These are phyloP conservation scores for Neoitamus cyanurus DNA, from an alignment of 2,888 invertebrate genomes.

Conservation along the genomic window DNA sequence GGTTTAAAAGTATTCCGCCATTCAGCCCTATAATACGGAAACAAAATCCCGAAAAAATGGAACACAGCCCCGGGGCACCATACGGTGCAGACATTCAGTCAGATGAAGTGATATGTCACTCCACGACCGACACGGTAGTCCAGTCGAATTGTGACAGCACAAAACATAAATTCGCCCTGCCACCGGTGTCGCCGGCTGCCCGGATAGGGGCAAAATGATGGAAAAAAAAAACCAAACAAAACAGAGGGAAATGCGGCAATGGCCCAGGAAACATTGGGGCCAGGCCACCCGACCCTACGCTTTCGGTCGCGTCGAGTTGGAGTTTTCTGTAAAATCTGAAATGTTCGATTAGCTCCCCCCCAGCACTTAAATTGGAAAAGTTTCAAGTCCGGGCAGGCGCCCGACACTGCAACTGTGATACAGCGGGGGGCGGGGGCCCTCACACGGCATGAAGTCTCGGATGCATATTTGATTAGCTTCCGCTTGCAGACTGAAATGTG, in stretches of 20 bases:
- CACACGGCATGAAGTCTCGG: background rate
- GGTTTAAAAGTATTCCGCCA: background rate
- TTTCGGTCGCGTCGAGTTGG: background rate
- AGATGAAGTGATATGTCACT: constrained; percentile 36
- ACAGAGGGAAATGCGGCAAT: background rate
- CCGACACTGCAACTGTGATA: background rate
- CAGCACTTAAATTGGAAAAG: constrained; percentile 24
- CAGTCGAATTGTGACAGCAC: constrained; percentile 30
- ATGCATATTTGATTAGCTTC: constrained; percentile 44
- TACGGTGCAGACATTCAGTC: constrained; percentile 10
- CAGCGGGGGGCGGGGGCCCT: background rate
- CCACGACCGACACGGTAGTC: constrained; percentile 4
- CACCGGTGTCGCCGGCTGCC: background rate
- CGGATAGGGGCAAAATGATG: background rate
- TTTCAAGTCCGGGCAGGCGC: background rate
- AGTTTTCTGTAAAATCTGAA: constrained; percentile 24
- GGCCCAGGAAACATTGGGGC: background rate
- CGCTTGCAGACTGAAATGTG: constrained; percentile 20
- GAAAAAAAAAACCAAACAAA: background rate
- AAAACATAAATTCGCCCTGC: constrained; percentile 20
- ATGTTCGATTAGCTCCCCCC: constrained; percentile 20
- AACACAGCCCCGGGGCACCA: background rate
- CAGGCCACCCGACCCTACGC: no score
- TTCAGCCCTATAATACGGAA: background rate
- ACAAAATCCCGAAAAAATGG: background rate